Evolutionary conservation across 1,140 invertebrate species (phyloP).

Genomic region (Homalodisca vitripennis): DNA sequence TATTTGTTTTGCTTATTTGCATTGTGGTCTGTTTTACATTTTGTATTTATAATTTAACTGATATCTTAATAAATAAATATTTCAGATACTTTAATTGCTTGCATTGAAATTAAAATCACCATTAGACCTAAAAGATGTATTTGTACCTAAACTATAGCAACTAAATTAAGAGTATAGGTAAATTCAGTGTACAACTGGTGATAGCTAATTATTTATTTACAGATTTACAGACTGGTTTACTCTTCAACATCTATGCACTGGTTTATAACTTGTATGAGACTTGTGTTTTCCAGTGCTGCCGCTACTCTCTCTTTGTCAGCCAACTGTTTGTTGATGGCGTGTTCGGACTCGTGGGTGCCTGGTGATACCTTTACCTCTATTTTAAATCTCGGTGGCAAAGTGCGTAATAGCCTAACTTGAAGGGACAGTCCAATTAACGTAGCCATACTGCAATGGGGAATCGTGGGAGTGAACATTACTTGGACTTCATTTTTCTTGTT

Average conservation of each 20-base stretch:
- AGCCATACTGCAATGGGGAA: conserved; percentile 99
- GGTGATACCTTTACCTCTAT: conserved; percentile 78
- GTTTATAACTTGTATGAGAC: conserved; percentile 87
- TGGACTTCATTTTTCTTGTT: conserved; percentile 68
- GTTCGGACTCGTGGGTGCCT: conserved; percentile 89
- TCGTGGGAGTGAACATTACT: conserved; percentile 94
- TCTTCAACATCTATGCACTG: conserved; percentile 65
- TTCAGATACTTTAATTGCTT: too few relatives aligned
- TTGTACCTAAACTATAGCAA: too few relatives aligned
- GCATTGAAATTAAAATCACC: too few relatives aligned
- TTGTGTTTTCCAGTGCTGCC: conserved; percentile 88
- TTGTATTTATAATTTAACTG: too few relatives aligned
- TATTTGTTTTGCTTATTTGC: too few relatives aligned
- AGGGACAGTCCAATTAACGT: conserved; percentile 92
- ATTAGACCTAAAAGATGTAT: too few relatives aligned
- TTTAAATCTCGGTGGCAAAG: conserved; percentile 85
- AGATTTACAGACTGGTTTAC: too few relatives aligned
- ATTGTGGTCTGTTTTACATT: too few relatives aligned
- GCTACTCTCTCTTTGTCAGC: conserved; percentile 98
- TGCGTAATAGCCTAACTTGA: conserved; percentile 83
- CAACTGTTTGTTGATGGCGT: conserved; percentile 95
- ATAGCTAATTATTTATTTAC: too few relatives aligned
- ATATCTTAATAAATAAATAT: too few relatives aligned
- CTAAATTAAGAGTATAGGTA: too few relatives aligned
- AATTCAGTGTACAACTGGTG: too few relatives aligned